phyloP scores from a whole-genome alignment of 1,140 invertebrate species.

The Solenopsis invicta region DNA sequence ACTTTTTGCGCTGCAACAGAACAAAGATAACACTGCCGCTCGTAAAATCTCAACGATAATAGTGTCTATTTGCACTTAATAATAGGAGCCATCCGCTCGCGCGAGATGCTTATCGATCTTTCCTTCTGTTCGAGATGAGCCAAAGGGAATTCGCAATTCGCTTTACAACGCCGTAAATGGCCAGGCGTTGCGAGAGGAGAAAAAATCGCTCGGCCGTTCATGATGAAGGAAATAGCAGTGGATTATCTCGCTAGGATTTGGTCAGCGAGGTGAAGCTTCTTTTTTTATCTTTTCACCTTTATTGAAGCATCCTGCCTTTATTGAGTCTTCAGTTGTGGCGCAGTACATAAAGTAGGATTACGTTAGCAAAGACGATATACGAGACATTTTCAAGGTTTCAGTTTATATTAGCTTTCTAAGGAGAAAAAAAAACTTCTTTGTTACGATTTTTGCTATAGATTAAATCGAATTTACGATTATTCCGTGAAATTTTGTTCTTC shows the following conservation, averaged over 20 bases:
- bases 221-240: conserved; percentile 6
- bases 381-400: neutral
- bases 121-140: neutral
- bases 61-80: conserved; percentile 44
- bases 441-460: neutral
- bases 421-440: neutral
- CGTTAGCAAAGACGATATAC: neutral
- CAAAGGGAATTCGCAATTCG: conserved; percentile 18
- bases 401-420: neutral
- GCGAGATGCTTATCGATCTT: neutral
- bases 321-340: neutral
- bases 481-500: neutral
- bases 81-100: neutral
- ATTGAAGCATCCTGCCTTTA: neutral
- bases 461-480: neutral
- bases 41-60: conserved; percentile 50
- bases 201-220: neutral
- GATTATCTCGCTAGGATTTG: neutral
- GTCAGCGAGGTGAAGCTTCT: conserved; percentile 7
- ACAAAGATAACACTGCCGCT: neutral
- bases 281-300: conserved; percentile 3
- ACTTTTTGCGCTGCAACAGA: conserved; percentile 12
- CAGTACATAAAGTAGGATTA: conserved; percentile 18
- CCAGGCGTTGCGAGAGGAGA: neutral
- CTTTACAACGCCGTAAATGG: conserved; percentile 41